Evolutionary conservation across 2,797 vertebrate species (phyloP).

Genomic region (Micrastur ruficollis): DNA sequence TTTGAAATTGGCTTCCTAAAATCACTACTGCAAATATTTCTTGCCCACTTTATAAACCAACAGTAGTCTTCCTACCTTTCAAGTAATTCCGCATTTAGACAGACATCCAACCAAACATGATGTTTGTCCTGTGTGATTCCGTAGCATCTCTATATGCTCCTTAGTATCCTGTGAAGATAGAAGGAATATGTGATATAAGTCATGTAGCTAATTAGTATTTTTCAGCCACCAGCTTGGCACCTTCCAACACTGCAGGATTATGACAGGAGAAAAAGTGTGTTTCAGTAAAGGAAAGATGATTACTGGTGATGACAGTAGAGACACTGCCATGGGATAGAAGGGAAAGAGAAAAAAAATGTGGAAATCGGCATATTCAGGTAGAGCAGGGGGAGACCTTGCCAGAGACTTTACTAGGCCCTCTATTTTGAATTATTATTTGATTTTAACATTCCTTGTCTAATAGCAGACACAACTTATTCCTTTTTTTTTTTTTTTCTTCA

Average conservation of each 20-base stretch:
- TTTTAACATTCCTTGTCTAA: not conserved
- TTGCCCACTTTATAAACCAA: not conserved
- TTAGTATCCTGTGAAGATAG: not conserved
- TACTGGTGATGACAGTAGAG: not conserved
- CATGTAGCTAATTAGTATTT: not conserved
- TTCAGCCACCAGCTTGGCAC: not conserved
- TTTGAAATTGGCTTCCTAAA: not conserved
- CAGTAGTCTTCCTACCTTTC: not conserved
- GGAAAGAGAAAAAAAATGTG: not conserved
- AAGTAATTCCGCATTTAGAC: not conserved
- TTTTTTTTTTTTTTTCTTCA: not conserved
- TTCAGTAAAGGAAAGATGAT: not conserved
- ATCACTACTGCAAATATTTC: not conserved
- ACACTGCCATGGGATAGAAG: rapidly evolving
- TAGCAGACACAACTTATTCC: not conserved
- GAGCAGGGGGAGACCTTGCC: rapidly evolving
- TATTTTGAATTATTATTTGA: not conserved
- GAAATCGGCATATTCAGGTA: not conserved
- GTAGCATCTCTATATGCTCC: not conserved
- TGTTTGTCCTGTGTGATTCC: not conserved
- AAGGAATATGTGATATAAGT: not conserved
- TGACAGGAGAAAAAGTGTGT: not conserved
- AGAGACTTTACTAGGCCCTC: not conserved
- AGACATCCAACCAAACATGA: not conserved
- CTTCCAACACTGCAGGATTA: not conserved